phyloP scores from a whole-genome alignment of 92 coral and sea anemone species.

The Phenganax marumi region DNA sequence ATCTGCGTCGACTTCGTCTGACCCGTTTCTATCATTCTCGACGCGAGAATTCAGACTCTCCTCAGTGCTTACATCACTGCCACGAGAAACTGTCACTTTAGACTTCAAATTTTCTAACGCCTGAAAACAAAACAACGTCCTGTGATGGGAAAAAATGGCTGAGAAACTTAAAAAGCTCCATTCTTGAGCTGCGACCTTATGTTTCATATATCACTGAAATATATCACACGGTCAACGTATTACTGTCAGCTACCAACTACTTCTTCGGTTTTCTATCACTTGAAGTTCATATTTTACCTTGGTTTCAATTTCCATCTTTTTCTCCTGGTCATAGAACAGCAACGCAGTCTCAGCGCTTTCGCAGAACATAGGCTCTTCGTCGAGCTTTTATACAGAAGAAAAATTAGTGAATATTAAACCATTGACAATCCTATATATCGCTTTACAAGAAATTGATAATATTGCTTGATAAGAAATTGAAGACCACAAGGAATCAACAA shows the following conservation, averaged over 20 bases:
- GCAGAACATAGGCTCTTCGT: slow-evolving; percentile 19
- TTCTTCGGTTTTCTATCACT: not conserved
- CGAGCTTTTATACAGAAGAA: not conserved
- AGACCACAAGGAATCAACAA: not conserved
- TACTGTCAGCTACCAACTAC: too few relatives aligned
- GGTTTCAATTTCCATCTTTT: not conserved
- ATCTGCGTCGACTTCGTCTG: slow-evolving; percentile 66
- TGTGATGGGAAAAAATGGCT: not conserved
- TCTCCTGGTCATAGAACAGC: slow-evolving; percentile 11
- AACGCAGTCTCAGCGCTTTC: slow-evolving; percentile 22
- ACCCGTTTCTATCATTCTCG: slow-evolving; percentile 47
- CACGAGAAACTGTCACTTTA: slow-evolving; percentile 72
- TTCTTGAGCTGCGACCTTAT: too few relatives aligned
- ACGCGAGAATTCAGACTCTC: slow-evolving; percentile 50
- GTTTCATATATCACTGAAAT: too few relatives aligned
- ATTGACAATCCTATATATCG: not conserved
- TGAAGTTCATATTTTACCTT: not conserved
- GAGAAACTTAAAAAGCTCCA: too few relatives aligned
- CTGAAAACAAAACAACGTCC: not conserved
- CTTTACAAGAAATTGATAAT: too few relatives aligned
- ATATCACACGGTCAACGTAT: too few relatives aligned
- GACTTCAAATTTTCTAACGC: slow-evolving; percentile 13
- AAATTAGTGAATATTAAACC: too few relatives aligned
- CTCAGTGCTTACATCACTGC: slow-evolving; percentile 63
- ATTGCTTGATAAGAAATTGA: not conserved